Base-by-base conservation (phyloP, 2,113 vertebrate genomes). In the Entomyzon cyanotis region DNA sequence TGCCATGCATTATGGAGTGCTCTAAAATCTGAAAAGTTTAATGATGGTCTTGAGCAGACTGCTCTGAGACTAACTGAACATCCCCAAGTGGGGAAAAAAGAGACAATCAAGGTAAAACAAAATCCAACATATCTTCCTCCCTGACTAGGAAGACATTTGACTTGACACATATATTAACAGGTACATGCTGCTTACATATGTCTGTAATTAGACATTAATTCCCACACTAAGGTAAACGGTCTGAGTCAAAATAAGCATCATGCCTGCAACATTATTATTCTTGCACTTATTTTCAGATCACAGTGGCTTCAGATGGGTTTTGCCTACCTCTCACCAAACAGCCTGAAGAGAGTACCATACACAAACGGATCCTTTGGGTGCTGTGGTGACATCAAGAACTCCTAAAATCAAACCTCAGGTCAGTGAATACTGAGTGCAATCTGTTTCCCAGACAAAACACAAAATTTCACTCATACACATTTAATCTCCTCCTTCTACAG, bases 351-450 rank as follows among this genome's bases (percentile, higher is more conserved):
- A 9, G 28, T 94, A 1, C 94, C 39, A 7, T 98, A 98, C 47
- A 97, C 85, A 6, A 35, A 75, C 4, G 46, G 91, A 90, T 98
- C 98, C 96, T 98, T 98, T 53, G 95, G 97, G 91, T 98, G 97
- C 67, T 98, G 93, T 55, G 98, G 96, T 13, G 97, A 98, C 98
- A 97, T 98, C 97, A 98, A 94, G 96, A 98, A 97, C 76, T 97
- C 97, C 98, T 98, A 96, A 90, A 98, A 95, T 55, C 24, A 84
- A 95, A 91, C 28, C 27, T 33, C 41, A 50, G 27, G 39, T 97
- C 73, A 97, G 77, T 60, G 39, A 89, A 70, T 60, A 70, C 22
- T 7, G 50, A 50, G 3, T 18, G 27, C 16, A 27, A 47, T 42
- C 19, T 0, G 0, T 63, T 90, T 82, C 53, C 41, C 49, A 87